phyloP scores from a whole-genome alignment of 2,797 vertebrate species.

The Brotogeris chrysoptera region DNA sequence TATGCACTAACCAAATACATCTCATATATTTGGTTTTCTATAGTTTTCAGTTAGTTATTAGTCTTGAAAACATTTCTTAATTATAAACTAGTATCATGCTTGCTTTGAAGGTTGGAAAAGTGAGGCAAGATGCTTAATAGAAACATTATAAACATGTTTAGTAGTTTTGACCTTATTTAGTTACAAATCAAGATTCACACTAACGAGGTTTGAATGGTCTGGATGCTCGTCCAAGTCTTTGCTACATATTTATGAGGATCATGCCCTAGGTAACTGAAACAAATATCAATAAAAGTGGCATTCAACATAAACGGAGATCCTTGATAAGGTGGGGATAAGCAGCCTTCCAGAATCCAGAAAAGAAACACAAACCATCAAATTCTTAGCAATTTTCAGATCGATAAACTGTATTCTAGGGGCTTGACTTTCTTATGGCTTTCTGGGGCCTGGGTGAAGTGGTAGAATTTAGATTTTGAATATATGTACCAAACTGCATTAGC shows the following conservation, averaged over 20 bases:
- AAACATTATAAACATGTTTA: not conserved
- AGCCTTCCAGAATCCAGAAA: not conserved
- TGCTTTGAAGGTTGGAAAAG: not conserved
- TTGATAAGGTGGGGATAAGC: not conserved
- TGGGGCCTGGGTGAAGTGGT: not conserved
- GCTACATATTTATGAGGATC: not conserved
- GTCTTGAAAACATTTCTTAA: not conserved
- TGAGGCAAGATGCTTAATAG: not conserved
- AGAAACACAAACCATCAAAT: not conserved
- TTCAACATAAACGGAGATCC: not conserved
- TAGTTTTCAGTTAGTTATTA: not conserved
- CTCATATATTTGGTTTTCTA: not conserved
- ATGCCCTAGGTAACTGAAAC: not conserved
- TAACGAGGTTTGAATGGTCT: not conserved
- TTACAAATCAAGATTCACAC: not conserved
- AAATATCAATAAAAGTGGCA: not conserved
- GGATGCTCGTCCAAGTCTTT: not conserved
- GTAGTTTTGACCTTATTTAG: not conserved
- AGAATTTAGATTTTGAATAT: not conserved
- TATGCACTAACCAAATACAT: not conserved
- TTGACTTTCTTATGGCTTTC: not conserved
- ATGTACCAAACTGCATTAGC: not conserved
- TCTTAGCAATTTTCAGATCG: not conserved
- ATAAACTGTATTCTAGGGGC: not conserved
- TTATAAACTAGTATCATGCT: not conserved